Conservation (phyloP, 2,113 vertebrate genomes). For the Falcunculus frontatus region DNA sequence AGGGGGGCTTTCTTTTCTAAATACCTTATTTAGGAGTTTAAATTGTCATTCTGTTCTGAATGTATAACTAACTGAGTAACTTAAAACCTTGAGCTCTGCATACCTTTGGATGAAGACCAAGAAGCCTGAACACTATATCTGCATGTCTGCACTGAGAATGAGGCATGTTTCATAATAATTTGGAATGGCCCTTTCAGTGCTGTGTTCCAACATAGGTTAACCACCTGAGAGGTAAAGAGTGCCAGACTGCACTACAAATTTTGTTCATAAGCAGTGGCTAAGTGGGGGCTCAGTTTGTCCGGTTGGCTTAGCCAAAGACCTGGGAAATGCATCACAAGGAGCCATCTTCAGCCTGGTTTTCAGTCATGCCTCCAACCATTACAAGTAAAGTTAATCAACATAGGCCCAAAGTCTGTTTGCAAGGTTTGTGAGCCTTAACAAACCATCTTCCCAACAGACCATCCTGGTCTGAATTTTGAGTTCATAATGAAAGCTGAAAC, state of each 20-base stretch:
- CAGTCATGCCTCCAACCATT: background rate
- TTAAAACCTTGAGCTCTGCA: background rate
- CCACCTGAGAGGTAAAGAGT: background rate
- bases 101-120: slow-evolving; percentile 36
- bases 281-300: background rate
- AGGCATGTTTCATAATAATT: background rate
- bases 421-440: slow-evolving; percentile 12
- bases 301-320: background rate
- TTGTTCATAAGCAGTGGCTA: background rate
- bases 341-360: background rate
- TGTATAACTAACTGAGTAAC: background rate
- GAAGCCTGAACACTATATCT: background rate
- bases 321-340: background rate
- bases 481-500: slow-evolving; percentile 49
- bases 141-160: background rate
- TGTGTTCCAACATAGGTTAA: background rate
- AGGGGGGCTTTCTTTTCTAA: background rate
- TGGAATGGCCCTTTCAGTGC: background rate
- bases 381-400: background rate
- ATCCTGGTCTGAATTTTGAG: slow-evolving; percentile 45
- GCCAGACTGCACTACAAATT: background rate
- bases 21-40: background rate
- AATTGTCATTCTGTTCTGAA: background rate
- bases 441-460: slow-evolving; percentile 2
- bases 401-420: background rate